Evolutionary conservation across 2,113 vertebrate genomes (phyloP).

Genomic region (Himantopus leucocephalus): DNA sequence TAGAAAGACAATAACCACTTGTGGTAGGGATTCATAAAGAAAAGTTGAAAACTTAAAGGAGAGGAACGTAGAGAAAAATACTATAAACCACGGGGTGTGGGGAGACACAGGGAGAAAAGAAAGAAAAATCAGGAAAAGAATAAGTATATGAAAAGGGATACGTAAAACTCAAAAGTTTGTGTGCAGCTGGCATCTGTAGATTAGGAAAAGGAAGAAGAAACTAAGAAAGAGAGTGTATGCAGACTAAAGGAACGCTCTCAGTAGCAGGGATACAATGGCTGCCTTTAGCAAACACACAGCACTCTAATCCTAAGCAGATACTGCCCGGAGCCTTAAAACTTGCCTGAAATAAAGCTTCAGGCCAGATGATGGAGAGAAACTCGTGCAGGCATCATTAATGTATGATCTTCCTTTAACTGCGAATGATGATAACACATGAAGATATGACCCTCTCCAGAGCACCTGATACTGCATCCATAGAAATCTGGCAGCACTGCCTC

Average conservation of each 20-base stretch:
- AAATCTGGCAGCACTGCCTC: neutral
- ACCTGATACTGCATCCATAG: neutral
- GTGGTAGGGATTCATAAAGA: neutral
- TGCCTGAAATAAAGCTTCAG: neutral
- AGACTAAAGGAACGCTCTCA: neutral
- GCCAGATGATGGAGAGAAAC: neutral
- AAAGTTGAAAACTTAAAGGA: neutral
- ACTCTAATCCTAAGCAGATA: neutral
- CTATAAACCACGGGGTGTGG: fast-evolving
- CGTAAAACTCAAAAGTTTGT: neutral
- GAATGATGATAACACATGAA: neutral
- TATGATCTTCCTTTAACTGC: neutral
- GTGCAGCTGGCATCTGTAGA: neutral
- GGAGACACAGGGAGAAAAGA: neutral
- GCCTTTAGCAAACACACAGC: neutral
- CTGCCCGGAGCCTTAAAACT: neutral
- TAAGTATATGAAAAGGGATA: neutral
- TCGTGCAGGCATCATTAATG: neutral
- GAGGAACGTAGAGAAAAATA: neutral
- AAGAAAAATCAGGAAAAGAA: neutral
- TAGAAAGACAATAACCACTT: neutral
- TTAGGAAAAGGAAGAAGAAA: neutral
- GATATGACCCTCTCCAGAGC: neutral
- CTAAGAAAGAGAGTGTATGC: fast-evolving
- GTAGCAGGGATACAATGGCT: fast-evolving